Evolutionary conservation across 1,140 invertebrate species (phyloP), one percentile per base, ranked within the genome.

Genomic region (Pygmarrhopalites habei): DNA sequence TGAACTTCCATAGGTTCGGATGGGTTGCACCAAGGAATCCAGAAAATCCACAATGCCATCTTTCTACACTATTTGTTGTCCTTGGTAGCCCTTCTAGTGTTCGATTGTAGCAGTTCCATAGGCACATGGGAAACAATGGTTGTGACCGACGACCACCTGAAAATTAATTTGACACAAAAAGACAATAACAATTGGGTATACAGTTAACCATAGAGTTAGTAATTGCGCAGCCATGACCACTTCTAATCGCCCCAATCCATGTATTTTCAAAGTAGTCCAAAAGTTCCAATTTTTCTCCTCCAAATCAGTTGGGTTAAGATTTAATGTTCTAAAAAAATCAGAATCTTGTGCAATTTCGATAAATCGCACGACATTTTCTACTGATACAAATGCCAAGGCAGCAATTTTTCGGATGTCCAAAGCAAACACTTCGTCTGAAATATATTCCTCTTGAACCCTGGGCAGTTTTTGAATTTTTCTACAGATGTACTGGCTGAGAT

Each of bases 361-460:
- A 1, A 26, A 3, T 4, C n/a, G 17, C n/a, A 41, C 15, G n/a
- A 64, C 57, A 43, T 51, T 46, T 1, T 58, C 1, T 2, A 57
- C 56, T 12, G 62, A 57, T 12, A 64, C 47, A 55, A 64, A 64
- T 28, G 62, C 62, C n/a, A 64, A 30, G 1, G 62, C 56, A 1
- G 21, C 35, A 7, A 64, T 32, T 26, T 47, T 35, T 17, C 39
- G 46, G 19, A 64, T 41, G 19, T 59, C 41, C 0, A 59, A 10
- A 26, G 43, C 43, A 51, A 47, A 59, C n/a, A 46, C 58, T 10
- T 39, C 41, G 17, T 56, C 53, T 2, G 17, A 17, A 15, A 2
- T 57, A 21, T 43, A 57, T 10, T 41, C 25, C 23, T 41, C 21
- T n/a, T 23, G 23, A 1, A 57, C 25, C 23, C 2, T 35, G 10